These are phyloP conservation scores for Cheumatopsyche charites DNA, from an alignment of 1,140 invertebrate species.

Conservation along the genomic window DNA sequence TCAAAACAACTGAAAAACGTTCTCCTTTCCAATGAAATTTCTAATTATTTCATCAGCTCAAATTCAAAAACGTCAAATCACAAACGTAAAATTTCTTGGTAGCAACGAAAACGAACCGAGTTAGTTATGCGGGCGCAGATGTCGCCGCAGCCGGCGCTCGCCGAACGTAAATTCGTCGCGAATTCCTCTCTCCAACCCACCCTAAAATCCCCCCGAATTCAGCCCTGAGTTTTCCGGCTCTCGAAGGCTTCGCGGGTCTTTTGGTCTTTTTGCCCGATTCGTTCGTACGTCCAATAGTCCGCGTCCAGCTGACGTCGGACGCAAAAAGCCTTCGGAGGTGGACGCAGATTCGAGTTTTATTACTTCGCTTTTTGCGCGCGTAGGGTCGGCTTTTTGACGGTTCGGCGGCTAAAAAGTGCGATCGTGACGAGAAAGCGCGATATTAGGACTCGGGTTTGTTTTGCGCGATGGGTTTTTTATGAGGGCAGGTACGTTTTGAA, in stretches of 20 bases:
- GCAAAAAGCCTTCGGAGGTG: not conserved
- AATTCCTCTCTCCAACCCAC: not conserved
- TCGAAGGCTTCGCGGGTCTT: not conserved
- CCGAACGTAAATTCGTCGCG: slow-evolving; percentile 19
- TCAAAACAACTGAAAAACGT: no score
- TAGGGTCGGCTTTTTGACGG: no score
- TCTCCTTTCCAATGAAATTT: no score
- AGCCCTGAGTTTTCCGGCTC: not conserved
- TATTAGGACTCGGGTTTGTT: no score
- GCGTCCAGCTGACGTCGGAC: not conserved
- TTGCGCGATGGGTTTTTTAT: no score
- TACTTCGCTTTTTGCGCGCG: slow-evolving; percentile 1
- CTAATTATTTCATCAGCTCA: no score
- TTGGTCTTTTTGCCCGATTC: slow-evolving; percentile 17
- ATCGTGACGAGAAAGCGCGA: no score
- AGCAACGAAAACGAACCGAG: not conserved
- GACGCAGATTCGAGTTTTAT: slow-evolving; percentile 11
- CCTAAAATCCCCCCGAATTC: not conserved
- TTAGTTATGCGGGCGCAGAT: slow-evolving; percentile 21
- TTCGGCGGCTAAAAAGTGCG: no score
- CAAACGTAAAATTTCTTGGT: no score
- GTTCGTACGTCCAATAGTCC: slow-evolving; percentile 6
- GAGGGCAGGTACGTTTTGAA: no score
- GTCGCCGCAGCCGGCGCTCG: slow-evolving; percentile 17
- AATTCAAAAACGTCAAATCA: no score